A percentile compares a stretch with the other conserved stretches of the same genome.
phyloP scores from a whole-genome alignment of 2,797 vertebrate species.

The Cyprinella venusta region DNA sequence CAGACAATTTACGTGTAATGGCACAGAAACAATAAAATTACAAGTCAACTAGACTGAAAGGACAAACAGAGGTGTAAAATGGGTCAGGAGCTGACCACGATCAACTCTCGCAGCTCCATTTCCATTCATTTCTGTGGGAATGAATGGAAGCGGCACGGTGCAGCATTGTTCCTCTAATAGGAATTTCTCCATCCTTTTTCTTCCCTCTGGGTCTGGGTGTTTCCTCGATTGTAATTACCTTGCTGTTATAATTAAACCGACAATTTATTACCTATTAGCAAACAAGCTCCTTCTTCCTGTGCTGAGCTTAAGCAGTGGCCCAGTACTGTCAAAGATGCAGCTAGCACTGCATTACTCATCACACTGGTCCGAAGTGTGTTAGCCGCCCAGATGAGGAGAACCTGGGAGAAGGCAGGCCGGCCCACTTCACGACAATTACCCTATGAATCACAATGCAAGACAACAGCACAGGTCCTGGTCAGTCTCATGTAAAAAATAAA shows the following conservation, averaged over 20 bases:
- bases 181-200: conserved; percentile 52
- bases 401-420: conserved; percentile 41
- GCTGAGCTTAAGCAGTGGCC: conserved; percentile 66
- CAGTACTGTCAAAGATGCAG: conserved; percentile 71
- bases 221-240: conserved; percentile 65
- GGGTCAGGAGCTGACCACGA: conserved; percentile 31
- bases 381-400: conserved; percentile 53
- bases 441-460: conserved; percentile 33
- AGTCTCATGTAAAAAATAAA: conserved; percentile 31
- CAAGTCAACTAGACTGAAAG: neutral
- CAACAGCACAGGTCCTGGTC: conserved; percentile 2
- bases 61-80: conserved; percentile 23
- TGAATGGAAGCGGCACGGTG: conserved; percentile 37
- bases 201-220: conserved; percentile 54
- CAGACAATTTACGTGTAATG: neutral
- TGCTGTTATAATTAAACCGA: conserved; percentile 65
- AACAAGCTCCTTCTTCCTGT: conserved; percentile 55
- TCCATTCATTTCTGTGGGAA: conserved; percentile 3
- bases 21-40: neutral
- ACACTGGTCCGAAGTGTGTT: conserved; percentile 52
- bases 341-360: conserved; percentile 64
- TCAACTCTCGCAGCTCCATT: conserved; percentile 15
- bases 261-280: conserved; percentile 66
- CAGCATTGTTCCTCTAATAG: conserved; percentile 59
- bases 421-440: conserved; percentile 34